Conservation (phyloP, 2,797 vertebrate species). For the Lepidocolaptes lacrymiger region DNA sequence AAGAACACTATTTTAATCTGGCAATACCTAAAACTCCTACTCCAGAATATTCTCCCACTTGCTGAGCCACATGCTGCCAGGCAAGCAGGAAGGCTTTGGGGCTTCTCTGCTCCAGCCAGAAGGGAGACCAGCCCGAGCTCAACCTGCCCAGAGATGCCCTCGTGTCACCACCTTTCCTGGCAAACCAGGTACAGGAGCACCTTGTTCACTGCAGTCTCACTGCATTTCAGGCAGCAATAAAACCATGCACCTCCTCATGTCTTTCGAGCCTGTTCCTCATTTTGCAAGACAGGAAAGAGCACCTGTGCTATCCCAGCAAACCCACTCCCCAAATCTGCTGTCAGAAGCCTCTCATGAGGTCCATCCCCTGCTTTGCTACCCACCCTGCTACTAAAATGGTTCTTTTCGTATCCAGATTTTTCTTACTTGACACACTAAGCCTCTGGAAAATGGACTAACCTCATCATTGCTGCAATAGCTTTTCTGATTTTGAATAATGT, state of each 20-base stretch:
- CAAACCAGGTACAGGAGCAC: fast-evolving
- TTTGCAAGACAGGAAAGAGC: neutral
- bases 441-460: neutral
- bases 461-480: neutral
- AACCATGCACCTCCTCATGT: fast-evolving
- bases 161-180: fast-evolving
- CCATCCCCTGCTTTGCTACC: neutral
- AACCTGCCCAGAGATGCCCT: neutral
- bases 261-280: neutral
- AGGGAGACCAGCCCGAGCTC: neutral
- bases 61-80: neutral
- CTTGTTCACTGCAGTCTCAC: fast-evolving
- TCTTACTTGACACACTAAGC: neutral
- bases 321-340: neutral
- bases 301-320: neutral
- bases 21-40: neutral
- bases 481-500: neutral
- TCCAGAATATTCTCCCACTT: neutral
- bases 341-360: neutral
- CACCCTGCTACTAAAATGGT: neutral
- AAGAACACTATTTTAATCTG: neutral
- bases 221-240: neutral
- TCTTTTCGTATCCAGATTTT: neutral
- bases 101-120: neutral
- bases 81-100: neutral